Evolutionary conservation across 2,888 invertebrate genomes (phyloP), one percentile per base, ranked within the genome.

Genomic region (Hypercompe scribonia): DNA sequence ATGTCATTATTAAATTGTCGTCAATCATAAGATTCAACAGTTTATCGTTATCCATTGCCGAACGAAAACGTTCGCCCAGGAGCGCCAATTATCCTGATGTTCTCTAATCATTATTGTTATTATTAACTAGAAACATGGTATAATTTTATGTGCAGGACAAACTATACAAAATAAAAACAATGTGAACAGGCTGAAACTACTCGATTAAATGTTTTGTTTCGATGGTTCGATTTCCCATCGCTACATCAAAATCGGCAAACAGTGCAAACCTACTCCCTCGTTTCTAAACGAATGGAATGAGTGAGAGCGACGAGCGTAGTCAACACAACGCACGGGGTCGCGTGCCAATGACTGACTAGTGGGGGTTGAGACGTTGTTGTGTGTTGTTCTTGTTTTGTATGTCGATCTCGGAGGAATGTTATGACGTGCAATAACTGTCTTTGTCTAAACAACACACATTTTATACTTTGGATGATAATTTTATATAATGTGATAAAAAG

Each of bases 391-490:
- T 87, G 89, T 86, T 82, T 89, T 84, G 88, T 86, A 86, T 88
- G 90, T 88, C 88, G 86, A 84, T 80, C 74, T 78, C 80, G 81
- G 78, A 89, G 93, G 92, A 92, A 95, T 95, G 95, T 95, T 95
- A 95, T 95, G 95, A 95, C 95, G 95, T 95, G 94, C 94, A 93
- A 90, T 88, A 88, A 91, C 92, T 90, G 93, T 93, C 95, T 95
- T 95, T 95, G 95, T 95, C 94, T 93, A 88, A 90, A 89, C 87
- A 93, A 90, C 89, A 90, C 89, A 91, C 85, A 84, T 88, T 89
- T 90, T 90, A 89, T 88, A 90, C 88, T 88, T 85, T 81, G 81
- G 80, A 84, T 78, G 82, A 86, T 81, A 88, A 84, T 88, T 78
- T 85, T 87, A 87, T 84, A 89, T 91, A 89, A 94, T 94, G 94